Percentiles rank a stretch among this genome's conserved stretches.
These are phyloP conservation scores for Dioctria rufipes DNA, from an alignment of 2,888 invertebrate species.

Conservation along the genomic window DNA sequence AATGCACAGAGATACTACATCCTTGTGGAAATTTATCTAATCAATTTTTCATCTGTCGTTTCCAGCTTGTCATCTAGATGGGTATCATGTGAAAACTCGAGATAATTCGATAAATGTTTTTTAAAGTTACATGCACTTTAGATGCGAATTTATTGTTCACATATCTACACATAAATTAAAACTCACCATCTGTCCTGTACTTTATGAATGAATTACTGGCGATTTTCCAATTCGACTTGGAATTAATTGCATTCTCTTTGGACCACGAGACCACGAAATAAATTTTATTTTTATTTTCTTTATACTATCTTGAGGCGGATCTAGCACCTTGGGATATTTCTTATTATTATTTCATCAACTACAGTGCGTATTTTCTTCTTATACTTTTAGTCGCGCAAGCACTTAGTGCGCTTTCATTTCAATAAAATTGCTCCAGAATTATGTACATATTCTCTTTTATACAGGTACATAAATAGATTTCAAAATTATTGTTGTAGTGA, in stretches of 20 bases:
- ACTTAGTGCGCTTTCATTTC: conserved; percentile 6
- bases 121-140: too few relatives aligned
- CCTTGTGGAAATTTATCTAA: too few relatives aligned
- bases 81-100: too few relatives aligned
- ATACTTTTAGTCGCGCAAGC: background rate
- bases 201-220: conserved; percentile 27
- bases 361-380: conserved; percentile 3
- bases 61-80: too few relatives aligned
- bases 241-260: conserved; percentile 25
- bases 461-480: conserved; percentile 41
- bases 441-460: background rate
- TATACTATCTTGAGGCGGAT: background rate
- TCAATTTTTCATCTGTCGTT: too few relatives aligned
- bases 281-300: background rate
- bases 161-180: background rate
- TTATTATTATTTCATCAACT: background rate
- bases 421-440: conserved; percentile 35
- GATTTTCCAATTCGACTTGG: background rate
- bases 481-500: conserved; percentile 32
- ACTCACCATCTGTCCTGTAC: conserved; percentile 8
- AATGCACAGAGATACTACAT: too few relatives aligned
- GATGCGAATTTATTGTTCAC: too few relatives aligned
- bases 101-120: too few relatives aligned
- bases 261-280: background rate
- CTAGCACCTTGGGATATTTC: conserved; percentile 27